Percentiles rank a stretch among this genome's conserved stretches.
phyloP scores from a whole-genome alignment of 2,888 invertebrate species.

The Spicauda simplicius region DNA sequence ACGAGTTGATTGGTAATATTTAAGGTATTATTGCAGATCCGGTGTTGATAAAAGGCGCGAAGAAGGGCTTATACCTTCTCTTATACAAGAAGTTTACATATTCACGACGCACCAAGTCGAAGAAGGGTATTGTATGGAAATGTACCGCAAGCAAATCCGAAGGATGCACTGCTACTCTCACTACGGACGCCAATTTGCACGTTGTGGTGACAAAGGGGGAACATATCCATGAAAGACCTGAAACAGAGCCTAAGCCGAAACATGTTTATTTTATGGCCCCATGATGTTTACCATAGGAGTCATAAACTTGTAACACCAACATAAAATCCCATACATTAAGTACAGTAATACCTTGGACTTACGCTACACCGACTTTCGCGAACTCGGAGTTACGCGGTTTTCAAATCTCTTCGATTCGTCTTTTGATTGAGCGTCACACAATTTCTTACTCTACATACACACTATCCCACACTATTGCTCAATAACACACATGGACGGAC shows the following conservation, averaged over 20 bases:
- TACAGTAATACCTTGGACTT: too few relatives aligned
- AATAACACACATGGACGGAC: too few relatives aligned
- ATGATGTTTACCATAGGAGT: neutral
- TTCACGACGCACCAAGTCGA: slow-evolving; percentile 65
- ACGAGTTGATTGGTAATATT: neutral
- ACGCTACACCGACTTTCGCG: too few relatives aligned
- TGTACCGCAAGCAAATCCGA: slow-evolving; percentile 66
- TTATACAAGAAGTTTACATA: slow-evolving; percentile 63
- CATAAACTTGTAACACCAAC: too few relatives aligned
- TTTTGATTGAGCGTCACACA: too few relatives aligned
- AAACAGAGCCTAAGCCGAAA: slow-evolving; percentile 59
- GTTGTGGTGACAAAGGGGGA: slow-evolving; percentile 58
- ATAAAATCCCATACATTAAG: too few relatives aligned
- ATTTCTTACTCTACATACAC: too few relatives aligned
- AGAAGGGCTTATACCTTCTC: slow-evolving; percentile 63
- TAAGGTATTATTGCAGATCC: slow-evolving; percentile 57
- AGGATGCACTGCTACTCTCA: slow-evolving; percentile 61
- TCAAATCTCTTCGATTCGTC: too few relatives aligned
- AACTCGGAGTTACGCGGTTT: too few relatives aligned
- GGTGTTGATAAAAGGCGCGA: slow-evolving; percentile 65
- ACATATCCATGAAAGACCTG: slow-evolving; percentile 61
- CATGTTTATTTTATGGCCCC: slow-evolving; percentile 74
- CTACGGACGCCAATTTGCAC: slow-evolving; percentile 67
- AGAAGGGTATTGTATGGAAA: slow-evolving; percentile 74
- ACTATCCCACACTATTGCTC: too few relatives aligned